A percentile compares a stretch with the other conserved stretches of the same genome.
These are phyloP conservation scores for Vidua macroura DNA, from an alignment of 2,113 vertebrate species.

Conservation along the genomic window DNA sequence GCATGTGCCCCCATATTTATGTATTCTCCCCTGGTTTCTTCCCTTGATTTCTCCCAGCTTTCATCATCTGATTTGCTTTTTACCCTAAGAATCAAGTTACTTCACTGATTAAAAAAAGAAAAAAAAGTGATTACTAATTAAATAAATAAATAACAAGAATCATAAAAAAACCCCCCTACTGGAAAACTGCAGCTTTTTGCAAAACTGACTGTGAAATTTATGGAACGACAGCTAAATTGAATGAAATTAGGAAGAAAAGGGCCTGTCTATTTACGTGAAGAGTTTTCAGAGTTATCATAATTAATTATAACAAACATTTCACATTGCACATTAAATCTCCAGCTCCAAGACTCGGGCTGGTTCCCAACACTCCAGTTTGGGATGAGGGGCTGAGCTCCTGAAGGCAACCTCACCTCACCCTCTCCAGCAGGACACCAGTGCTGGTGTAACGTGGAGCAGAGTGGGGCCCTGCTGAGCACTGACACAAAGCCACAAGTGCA, in stretches of 20 bases:
- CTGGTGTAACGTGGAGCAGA: accelerated
- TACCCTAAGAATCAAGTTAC: neutral
- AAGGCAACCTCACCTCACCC: neutral
- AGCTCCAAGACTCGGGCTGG: neutral
- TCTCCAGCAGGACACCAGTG: accelerated
- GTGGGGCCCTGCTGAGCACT: accelerated
- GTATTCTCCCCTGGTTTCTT: neutral
- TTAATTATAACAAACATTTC: conserved; percentile 29
- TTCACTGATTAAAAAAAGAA: neutral
- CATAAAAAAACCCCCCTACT: neutral
- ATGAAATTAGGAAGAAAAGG: conserved; percentile 42
- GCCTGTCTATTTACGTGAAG: conserved; percentile 16
- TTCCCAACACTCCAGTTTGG: neutral
- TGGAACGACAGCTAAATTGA: conserved; percentile 38
- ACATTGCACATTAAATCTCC: neutral
- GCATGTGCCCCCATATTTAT: accelerated
- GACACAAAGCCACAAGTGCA: accelerated
- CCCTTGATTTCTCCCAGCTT: neutral
- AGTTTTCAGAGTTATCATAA: conserved; percentile 18
- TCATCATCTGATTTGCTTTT: neutral
- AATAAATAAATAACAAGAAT: neutral
- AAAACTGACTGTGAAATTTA: conserved; percentile 16
- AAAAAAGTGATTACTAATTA: neutral
- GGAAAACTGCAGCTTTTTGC: conserved; percentile 10
- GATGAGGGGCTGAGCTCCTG: neutral